Percentiles rank a stretch among this genome's conserved stretches.
Conservation (phyloP, 37 sponge, comb jelly and placozoan species). For the Aphrocallistes beatrix region DNA sequence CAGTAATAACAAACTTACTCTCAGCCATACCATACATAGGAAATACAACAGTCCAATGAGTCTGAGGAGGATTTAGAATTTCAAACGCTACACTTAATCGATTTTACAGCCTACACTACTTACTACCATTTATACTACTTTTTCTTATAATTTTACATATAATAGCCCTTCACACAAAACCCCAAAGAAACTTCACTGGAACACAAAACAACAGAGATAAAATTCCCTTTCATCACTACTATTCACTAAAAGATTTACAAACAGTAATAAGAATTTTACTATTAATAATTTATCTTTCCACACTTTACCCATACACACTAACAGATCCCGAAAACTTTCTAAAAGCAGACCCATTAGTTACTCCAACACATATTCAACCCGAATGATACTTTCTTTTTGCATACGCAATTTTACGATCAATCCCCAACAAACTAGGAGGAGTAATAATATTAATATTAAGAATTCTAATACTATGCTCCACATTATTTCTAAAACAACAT, state of each 20-base stretch:
- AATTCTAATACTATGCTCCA: constrained; percentile 47
- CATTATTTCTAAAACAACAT: constrained; percentile 40
- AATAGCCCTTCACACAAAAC: constrained; percentile 44
- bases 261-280: constrained; percentile 29
- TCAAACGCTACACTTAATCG: constrained; percentile 61
- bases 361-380: constrained; percentile 62
- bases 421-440: constrained; percentile 67
- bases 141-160: constrained; percentile 41
- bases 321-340: constrained; percentile 67
- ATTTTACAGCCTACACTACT: constrained; percentile 69
- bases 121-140: constrained; percentile 58
- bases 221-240: constrained; percentile 51
- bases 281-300: constrained; percentile 26
- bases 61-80: constrained; percentile 60
- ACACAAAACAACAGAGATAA: constrained; percentile 41
- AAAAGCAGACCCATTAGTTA: constrained; percentile 54
- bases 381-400: constrained; percentile 72
- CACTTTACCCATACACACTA: constrained; percentile 43
- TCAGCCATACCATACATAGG: constrained; percentile 71
- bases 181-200: constrained; percentile 52
- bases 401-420: constrained; percentile 68
- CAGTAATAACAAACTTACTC: constrained; percentile 64
- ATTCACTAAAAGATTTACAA: constrained; percentile 46
- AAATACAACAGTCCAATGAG: constrained; percentile 46
- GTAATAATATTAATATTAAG: constrained; percentile 44